phyloP scores from a whole-genome alignment of 2,113 vertebrate genomes.

The Tragelaphus scriptus region DNA sequence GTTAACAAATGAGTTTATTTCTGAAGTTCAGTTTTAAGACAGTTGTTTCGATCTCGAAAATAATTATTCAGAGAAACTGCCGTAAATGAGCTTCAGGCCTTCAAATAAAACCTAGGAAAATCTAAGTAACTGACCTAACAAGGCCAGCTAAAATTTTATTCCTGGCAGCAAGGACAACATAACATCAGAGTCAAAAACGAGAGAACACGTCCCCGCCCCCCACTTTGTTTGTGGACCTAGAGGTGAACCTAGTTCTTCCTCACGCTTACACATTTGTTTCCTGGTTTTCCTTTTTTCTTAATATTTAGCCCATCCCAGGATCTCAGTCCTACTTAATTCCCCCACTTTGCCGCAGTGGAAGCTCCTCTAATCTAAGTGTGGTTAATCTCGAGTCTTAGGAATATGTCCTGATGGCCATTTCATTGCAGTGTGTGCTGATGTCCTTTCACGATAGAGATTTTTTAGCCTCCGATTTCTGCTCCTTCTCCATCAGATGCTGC shows the following conservation, averaged over 20 bases:
- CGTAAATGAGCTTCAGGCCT: neutral
- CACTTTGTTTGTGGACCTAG: neutral
- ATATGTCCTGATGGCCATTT: neutral
- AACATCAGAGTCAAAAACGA: neutral
- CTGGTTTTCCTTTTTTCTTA: neutral
- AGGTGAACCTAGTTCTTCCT: neutral
- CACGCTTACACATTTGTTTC: neutral
- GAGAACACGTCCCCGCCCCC: rapidly evolving
- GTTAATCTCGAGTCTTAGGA: neutral
- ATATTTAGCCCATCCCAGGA: neutral
- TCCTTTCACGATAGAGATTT: neutral
- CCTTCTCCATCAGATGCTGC: neutral
- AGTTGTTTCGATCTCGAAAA: neutral
- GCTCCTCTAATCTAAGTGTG: no score
- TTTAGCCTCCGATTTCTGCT: neutral
- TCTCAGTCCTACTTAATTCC: neutral
- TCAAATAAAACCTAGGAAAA: neutral
- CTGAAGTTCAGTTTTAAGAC: neutral
- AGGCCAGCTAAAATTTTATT: neutral
- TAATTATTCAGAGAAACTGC: neutral
- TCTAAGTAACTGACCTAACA: neutral
- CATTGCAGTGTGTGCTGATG: neutral
- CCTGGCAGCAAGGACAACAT: neutral
- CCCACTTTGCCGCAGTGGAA: neutral
- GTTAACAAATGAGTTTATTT: neutral